phyloP scores from a whole-genome alignment of 2,888 invertebrate species.

The Apodemia duryi region DNA sequence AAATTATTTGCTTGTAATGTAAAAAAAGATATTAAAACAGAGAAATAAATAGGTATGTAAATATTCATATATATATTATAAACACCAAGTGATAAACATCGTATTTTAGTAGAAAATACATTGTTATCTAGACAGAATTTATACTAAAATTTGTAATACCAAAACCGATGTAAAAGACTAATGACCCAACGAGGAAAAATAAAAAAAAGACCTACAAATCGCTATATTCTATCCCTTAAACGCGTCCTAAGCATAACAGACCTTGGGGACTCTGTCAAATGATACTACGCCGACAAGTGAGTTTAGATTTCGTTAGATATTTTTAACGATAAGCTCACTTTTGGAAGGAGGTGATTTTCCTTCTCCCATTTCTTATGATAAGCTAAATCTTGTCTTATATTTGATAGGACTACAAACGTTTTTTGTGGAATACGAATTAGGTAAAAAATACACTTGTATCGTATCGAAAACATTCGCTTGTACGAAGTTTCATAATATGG shows the following conservation, averaged over 20 bases:
- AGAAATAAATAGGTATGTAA: too few relatives aligned
- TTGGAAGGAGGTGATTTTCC: constrained; percentile 7
- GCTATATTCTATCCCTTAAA: background rate
- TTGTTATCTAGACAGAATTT: too few relatives aligned
- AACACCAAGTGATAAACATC: too few relatives aligned
- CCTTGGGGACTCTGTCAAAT: constrained; percentile 11
- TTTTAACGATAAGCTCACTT: constrained; percentile 13
- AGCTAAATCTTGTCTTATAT: background rate
- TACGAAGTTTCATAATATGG: constrained; percentile 6
- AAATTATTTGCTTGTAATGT: too few relatives aligned
- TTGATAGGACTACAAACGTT: background rate
- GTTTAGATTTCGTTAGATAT: constrained; percentile 14
- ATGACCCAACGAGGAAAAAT: too few relatives aligned
- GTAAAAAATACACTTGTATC: background rate
- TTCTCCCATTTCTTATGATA: constrained; percentile 9
- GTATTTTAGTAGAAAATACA: too few relatives aligned
- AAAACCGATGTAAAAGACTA: too few relatives aligned
- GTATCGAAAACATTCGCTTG: too few relatives aligned
- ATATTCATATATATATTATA: too few relatives aligned
- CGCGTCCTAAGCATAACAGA: background rate
- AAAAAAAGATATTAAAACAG: too few relatives aligned
- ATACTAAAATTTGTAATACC: too few relatives aligned
- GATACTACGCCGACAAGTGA: constrained; percentile 12
- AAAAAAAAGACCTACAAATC: background rate
- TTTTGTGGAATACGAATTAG: background rate